Evolutionary conservation across 2,113 vertebrate species (phyloP).

Genomic region (Blennius ocellaris): DNA sequence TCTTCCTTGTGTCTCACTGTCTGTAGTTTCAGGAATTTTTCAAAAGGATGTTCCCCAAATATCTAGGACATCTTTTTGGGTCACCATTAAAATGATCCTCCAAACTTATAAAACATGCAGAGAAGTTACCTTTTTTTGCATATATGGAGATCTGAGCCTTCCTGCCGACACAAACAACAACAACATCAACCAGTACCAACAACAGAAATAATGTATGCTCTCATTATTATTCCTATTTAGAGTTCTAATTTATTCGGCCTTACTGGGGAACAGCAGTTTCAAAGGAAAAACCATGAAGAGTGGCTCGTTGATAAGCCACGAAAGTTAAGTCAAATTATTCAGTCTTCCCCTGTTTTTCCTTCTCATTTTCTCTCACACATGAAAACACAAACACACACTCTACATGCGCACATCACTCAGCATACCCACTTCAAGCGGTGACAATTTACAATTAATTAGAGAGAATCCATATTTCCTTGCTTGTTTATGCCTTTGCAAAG

Average conservation of each 20-base stretch:
- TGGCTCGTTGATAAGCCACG: conserved; percentile 77
- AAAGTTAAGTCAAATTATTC: conserved; percentile 78
- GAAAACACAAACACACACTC: conserved; percentile 55
- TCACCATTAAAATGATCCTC: conserved; percentile 76
- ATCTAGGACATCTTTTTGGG: conserved; percentile 83
- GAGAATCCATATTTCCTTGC: conserved; percentile 56
- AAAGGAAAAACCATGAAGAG: conserved; percentile 76
- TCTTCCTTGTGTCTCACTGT: conserved; percentile 39
- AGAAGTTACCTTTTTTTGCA: conserved; percentile 79
- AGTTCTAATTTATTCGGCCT: conserved; percentile 82
- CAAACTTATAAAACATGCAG: conserved; percentile 77
- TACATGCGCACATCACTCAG: conserved; percentile 61
- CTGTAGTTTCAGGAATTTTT: conserved; percentile 76
- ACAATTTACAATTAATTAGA: conserved; percentile 76
- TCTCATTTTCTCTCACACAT: conserved; percentile 40
- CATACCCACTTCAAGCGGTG: conserved; percentile 46
- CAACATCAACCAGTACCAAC: conserved; percentile 76
- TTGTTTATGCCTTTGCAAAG: conserved; percentile 62
- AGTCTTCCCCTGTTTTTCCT: conserved; percentile 53
- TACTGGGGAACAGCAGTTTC: conserved; percentile 75
- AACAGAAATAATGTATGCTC: conserved; percentile 81
- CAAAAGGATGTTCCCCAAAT: conserved; percentile 75
- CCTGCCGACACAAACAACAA: conserved; percentile 78
- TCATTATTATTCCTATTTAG: conserved; percentile 82
- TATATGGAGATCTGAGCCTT: conserved; percentile 78